These are phyloP conservation scores for Coturnix japonica DNA, from an alignment of 2,113 vertebrate species.

Conservation along the genomic window DNA sequence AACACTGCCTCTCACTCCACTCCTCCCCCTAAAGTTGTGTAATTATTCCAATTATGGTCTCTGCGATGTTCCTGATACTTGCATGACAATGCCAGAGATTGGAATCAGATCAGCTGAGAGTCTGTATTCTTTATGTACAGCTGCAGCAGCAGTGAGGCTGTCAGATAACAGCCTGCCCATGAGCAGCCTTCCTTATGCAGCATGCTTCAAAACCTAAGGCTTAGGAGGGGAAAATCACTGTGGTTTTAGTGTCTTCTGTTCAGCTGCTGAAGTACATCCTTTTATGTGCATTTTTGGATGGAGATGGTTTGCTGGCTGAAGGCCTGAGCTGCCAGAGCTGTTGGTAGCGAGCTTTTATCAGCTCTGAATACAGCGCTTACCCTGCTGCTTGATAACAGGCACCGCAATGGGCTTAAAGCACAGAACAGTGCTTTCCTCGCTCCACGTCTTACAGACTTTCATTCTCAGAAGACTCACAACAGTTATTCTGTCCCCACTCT, in stretches of 20 bases:
- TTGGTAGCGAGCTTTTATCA: background rate
- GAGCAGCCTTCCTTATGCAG: background rate
- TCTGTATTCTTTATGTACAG: background rate
- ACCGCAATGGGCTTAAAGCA: background rate
- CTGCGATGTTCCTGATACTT: conserved; percentile 1
- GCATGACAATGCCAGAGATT: conserved; percentile 10
- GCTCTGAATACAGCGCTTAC: background rate
- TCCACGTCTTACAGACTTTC: background rate
- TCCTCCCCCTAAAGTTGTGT: background rate
- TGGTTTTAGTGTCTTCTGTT: background rate
- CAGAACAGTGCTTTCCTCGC: background rate
- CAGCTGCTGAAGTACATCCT: background rate
- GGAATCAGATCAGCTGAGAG: conserved; percentile 20
- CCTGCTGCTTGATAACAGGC: background rate
- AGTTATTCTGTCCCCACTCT: background rate
- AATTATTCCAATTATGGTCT: conserved; percentile 10
- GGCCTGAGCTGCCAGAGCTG: background rate
- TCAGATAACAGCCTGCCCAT: background rate
- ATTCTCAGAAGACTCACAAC: background rate
- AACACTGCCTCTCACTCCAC: background rate
- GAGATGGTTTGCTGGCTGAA: background rate
- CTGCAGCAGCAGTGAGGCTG: background rate
- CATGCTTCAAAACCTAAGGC: background rate
- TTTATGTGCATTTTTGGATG: background rate
- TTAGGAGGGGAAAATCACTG: background rate